These are phyloP conservation scores for Patella caerulea DNA, from an alignment of 2,888 invertebrate genomes.

Conservation along the genomic window DNA sequence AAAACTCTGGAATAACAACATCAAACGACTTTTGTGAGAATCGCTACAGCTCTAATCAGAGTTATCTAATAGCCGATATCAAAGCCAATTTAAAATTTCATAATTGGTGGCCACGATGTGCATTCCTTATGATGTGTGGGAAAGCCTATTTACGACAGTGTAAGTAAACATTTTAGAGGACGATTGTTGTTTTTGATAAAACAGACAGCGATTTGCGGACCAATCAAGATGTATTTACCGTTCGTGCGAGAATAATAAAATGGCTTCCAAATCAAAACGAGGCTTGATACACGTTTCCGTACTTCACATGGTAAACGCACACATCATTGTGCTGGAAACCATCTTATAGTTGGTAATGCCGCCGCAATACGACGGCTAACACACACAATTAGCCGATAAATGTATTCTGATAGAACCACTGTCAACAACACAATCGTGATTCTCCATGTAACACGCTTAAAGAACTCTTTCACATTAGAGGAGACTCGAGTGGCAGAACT, in stretches of 20 bases:
- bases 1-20: too few relatives aligned
- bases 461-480: conserved; percentile 4
- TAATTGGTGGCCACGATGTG: too few relatives aligned
- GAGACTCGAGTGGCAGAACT: conserved; percentile 4
- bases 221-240: conserved; percentile 2
- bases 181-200: too few relatives aligned
- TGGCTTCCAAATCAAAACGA: not conserved
- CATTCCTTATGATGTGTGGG: too few relatives aligned
- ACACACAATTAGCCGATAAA: conserved; percentile 6
- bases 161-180: too few relatives aligned
- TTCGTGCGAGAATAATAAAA: not conserved
- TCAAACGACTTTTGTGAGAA: too few relatives aligned
- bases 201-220: not conserved
- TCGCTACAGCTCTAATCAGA: too few relatives aligned
- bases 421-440: conserved; percentile 3
- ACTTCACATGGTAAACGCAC: conserved; percentile 4
- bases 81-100: too few relatives aligned
- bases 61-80: too few relatives aligned
- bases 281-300: not conserved
- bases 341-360: not conserved
- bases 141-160: too few relatives aligned
- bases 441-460: not conserved
- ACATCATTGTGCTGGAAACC: conserved; percentile 2
- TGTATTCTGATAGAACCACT: not conserved
- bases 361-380: not conserved